phyloP scores from a whole-genome alignment of 2,888 invertebrate species.

The Drosophila sordidapex region DNA sequence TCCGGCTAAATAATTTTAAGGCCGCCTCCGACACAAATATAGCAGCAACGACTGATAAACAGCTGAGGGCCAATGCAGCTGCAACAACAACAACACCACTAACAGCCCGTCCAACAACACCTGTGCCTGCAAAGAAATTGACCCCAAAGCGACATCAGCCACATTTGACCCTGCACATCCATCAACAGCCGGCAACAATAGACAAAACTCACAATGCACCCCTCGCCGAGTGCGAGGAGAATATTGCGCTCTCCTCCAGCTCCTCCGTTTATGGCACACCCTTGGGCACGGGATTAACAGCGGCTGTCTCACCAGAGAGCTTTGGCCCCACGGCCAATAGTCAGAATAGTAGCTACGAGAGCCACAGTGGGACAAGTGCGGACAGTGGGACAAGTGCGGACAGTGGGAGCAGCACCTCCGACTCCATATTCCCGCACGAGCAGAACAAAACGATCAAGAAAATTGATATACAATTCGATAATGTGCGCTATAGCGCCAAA shows the following conservation, averaged over 20 bases:
- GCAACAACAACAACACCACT: slow-evolving; percentile 17
- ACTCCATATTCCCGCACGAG: slow-evolving; percentile 71
- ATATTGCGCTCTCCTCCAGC: slow-evolving; percentile 42
- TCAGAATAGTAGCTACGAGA: slow-evolving; percentile 18
- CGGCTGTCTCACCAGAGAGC: slow-evolving; percentile 30
- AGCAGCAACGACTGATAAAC: slow-evolving; percentile 27
- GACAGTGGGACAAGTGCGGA: slow-evolving; percentile 19
- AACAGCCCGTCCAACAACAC: slow-evolving; percentile 63
- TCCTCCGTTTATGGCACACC: slow-evolving; percentile 64
- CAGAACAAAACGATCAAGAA: slow-evolving; percentile 74
- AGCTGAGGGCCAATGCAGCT: neutral
- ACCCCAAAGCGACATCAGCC: slow-evolving; percentile 55
- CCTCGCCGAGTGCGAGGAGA: slow-evolving; percentile 50
- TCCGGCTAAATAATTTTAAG: slow-evolving; percentile 51
- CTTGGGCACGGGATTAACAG: slow-evolving; percentile 21
- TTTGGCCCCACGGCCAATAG: slow-evolving; percentile 19
- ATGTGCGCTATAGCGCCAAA: slow-evolving; percentile 76
- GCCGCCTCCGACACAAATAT: slow-evolving; percentile 49
- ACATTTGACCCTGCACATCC: slow-evolving; percentile 59
- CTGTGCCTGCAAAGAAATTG: slow-evolving; percentile 60
- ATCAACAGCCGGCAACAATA: slow-evolving; percentile 27
- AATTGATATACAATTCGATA: slow-evolving; percentile 81
- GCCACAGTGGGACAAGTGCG: slow-evolving; percentile 10
- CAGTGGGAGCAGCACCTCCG: slow-evolving; percentile 39
- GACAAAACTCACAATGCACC: slow-evolving; percentile 44